Evolutionary conservation across 2,113 vertebrate species (phyloP), one percentile per base, ranked within the genome.

Genomic region (Thalassoma bifasciatum): DNA sequence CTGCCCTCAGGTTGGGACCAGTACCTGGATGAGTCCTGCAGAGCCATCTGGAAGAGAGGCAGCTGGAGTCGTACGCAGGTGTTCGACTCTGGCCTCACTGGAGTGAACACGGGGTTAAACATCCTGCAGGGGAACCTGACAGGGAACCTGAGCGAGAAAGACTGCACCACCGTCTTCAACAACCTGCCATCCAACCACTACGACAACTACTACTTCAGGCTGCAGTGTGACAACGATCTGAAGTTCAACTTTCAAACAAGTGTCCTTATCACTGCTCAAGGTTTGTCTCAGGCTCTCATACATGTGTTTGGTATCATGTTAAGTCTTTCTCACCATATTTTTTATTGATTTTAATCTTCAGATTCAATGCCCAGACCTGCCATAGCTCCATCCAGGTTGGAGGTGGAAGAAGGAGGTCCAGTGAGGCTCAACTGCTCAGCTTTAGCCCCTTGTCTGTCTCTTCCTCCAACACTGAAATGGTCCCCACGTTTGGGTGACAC

Each of bases 131-230:
- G 89, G 59, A 77, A 78, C 44, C 74, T 92, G 5, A 82, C 58
- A 0, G 92, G 92, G 44, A 56, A 13, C 56, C 60, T 93, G 49
- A 60, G 6, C 0, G 26, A 84, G 2, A 88, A 83, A 63, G 72
- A 91, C 71, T 93, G 92, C 84, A 91, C 85, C 81, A 90, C 84
- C 64, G 36, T 89, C 69, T 83, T 93, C 63, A 22, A 71, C 67
- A 79, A 84, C 70, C 24, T 92, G 37, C 66, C 66, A 0, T 1
- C 46, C 0, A 26, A 59, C 30, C 37, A 85, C 8, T 30, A 77
- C 2, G 73, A 83, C 21, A 38, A 22, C 56, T 91, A 88, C 30
- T 83, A 79, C 72, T 89, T 93, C 67, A 86, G 90, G 58, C 58
- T 91, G 65, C 67, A 91, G 23, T 90, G 91, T 66, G 58, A 83